Conservation (phyloP, 2,797 vertebrate genomes). For the Pyrocephalus nanus region DNA sequence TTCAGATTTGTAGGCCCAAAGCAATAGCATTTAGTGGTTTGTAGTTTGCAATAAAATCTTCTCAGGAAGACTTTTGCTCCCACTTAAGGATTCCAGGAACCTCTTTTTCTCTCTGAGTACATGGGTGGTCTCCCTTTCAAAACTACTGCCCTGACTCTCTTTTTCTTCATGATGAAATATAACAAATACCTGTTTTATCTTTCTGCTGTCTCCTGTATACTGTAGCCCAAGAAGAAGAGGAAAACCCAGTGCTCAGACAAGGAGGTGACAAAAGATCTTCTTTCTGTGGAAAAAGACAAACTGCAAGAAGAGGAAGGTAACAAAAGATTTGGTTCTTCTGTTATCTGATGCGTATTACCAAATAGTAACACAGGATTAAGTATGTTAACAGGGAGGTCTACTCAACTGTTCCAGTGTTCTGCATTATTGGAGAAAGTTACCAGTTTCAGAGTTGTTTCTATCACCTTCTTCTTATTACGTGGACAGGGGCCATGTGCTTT, state of each 20-base stretch:
- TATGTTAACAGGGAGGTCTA: background rate
- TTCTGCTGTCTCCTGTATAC: background rate
- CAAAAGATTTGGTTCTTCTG: background rate
- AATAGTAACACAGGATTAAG: background rate
- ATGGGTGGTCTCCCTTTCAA: background rate
- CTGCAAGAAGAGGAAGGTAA: constrained; percentile 58
- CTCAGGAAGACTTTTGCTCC: background rate
- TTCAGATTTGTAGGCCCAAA: background rate
- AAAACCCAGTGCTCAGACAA: constrained; percentile 33
- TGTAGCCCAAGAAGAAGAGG: constrained; percentile 54
- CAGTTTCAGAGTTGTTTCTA: background rate
- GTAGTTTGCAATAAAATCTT: background rate
- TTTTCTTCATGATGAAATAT: background rate
- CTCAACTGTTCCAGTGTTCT: background rate
- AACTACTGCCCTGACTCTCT: background rate
- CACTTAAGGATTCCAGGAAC: background rate
- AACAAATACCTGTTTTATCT: background rate
- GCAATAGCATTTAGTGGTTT: background rate
- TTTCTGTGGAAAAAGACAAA: constrained; percentile 37
- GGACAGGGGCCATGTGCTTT: background rate
- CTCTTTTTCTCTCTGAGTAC: background rate
- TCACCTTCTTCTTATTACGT: fast-evolving
- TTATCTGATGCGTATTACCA: background rate
- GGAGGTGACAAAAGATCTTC: background rate
- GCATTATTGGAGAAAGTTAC: background rate